Percentiles rank a stretch among this genome's conserved stretches.
phyloP scores from a whole-genome alignment of 1,140 invertebrate genomes.

The Drosophila lowei region DNA sequence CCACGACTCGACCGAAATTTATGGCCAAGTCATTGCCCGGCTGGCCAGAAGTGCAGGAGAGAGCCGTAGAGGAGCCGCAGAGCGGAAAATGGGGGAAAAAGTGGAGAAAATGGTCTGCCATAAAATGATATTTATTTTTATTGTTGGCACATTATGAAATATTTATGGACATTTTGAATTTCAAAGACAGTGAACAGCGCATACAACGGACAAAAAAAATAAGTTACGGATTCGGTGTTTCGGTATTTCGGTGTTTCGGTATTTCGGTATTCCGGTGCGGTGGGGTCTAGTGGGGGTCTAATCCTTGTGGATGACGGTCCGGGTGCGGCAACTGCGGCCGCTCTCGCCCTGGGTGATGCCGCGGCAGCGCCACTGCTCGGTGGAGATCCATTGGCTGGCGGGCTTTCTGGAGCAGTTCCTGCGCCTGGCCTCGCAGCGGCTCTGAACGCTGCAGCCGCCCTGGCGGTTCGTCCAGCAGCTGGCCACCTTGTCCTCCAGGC shows the following conservation, averaged over 20 bases:
- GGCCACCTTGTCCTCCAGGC: conserved; percentile 34
- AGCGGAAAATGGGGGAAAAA: conserved; percentile 4
- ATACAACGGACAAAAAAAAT: neutral
- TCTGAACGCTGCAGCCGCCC: conserved; percentile 22
- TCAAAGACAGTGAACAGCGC: conserved; percentile 30
- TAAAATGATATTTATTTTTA: conserved; percentile 81
- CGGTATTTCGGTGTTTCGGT: too few species aligned
- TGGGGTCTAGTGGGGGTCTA: neutral
- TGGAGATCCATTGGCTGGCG: conserved; percentile 12
- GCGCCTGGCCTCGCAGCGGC: conserved; percentile 28
- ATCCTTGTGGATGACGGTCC: neutral
- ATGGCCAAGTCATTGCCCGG: conserved; percentile 49
- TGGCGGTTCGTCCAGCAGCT: neutral
- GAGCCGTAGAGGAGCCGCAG: conserved; percentile 5
- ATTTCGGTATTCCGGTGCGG: too few species aligned
- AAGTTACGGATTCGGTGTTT: neutral
- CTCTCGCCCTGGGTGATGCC: neutral
- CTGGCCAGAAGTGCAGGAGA: conserved; percentile 15
- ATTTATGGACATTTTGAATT: conserved; percentile 74
- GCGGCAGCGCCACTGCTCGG: conserved; percentile 16
- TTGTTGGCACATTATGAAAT: conserved; percentile 77
- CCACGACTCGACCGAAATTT: conserved; percentile 49
- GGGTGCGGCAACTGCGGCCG: too few species aligned
- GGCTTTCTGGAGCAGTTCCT: conserved; percentile 32
- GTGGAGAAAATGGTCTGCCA: conserved; percentile 62